These are phyloP conservation scores for Polypterus bichir DNA, from an alignment of 2,113 vertebrate species.

Conservation along the genomic window DNA sequence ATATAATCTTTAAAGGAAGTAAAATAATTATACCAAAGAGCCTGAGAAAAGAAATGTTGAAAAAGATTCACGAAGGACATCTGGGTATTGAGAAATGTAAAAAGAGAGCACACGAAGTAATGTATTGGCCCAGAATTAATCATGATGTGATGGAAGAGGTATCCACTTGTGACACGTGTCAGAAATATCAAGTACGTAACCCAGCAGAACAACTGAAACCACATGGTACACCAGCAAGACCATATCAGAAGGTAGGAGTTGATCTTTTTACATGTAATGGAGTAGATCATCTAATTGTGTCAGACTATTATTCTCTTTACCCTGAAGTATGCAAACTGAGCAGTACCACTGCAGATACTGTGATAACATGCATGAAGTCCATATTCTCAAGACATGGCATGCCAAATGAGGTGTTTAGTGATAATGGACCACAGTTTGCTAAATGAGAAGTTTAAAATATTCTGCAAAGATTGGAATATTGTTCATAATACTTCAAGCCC, in stretches of 20 bases:
- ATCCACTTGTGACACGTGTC: too few relatives aligned
- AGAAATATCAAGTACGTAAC: too few relatives aligned
- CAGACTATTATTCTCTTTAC: constrained; percentile 6
- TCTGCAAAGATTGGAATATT: constrained; percentile 1
- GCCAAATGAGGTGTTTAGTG: background rate
- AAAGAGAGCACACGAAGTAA: too few relatives aligned
- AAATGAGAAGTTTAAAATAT: background rate
- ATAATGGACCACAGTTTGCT: background rate
- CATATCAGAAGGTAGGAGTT: background rate
- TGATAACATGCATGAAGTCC: background rate
- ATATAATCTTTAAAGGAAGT: too few relatives aligned
- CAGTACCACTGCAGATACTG: background rate
- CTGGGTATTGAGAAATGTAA: too few relatives aligned
- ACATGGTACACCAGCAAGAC: too few relatives aligned
- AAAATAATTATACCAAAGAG: too few relatives aligned
- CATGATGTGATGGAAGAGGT: too few relatives aligned
- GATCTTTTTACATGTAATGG: constrained; percentile 3
- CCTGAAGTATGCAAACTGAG: background rate
- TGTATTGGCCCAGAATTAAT: too few relatives aligned
- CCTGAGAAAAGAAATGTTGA: too few relatives aligned
- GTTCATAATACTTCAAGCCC: constrained; percentile 7
- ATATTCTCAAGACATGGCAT: constrained; percentile 2
- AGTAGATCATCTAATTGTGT: constrained; percentile 2
- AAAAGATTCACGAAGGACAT: too few relatives aligned
- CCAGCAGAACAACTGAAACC: too few relatives aligned